Percentiles rank a stretch among this genome's conserved stretches.
Evolutionary conservation across 2,888 invertebrate genomes (phyloP).

Genomic region (Campoplex nolae): DNA sequence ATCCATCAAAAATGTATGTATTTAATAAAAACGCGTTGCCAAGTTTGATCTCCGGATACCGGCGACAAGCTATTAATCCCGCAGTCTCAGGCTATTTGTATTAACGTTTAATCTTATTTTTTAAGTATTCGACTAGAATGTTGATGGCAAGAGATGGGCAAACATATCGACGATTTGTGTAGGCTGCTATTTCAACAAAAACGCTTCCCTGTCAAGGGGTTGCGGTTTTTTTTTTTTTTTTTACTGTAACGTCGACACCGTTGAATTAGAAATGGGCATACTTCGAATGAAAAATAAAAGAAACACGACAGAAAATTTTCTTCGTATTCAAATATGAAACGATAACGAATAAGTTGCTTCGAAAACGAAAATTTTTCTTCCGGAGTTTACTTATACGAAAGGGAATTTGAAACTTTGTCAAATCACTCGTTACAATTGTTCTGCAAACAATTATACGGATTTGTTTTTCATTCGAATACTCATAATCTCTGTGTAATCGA

Average conservation of each 20-base stretch:
- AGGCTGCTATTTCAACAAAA: conserved; percentile 14
- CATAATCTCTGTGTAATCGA: conserved; percentile 21
- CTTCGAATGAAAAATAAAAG: conserved; percentile 29
- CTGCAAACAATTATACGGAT: conserved; percentile 8
- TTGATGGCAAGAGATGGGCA: conserved; percentile 66
- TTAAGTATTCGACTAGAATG: conserved; percentile 73
- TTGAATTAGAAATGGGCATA: conserved; percentile 30
- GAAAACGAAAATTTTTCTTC: neutral
- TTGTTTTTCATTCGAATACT: conserved; percentile 41
- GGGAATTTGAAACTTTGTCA: neutral
- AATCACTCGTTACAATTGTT: neutral
- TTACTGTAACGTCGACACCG: conserved; percentile 35
- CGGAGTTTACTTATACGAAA: neutral
- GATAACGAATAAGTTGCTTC: neutral
- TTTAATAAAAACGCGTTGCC: neutral
- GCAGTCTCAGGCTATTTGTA: conserved; percentile 64
- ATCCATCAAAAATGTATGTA: neutral
- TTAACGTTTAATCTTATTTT: conserved; percentile 61
- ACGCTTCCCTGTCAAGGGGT: neutral
- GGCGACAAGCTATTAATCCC: conserved; percentile 50
- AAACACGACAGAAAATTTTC: neutral
- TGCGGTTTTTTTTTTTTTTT: neutral
- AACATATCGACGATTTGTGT: conserved; percentile 40
- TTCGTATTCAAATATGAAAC: neutral
- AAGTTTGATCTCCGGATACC: conserved; percentile 6